phyloP scores from a whole-genome alignment of 2,113 vertebrate genomes.

The Rutilus rutilus region DNA sequence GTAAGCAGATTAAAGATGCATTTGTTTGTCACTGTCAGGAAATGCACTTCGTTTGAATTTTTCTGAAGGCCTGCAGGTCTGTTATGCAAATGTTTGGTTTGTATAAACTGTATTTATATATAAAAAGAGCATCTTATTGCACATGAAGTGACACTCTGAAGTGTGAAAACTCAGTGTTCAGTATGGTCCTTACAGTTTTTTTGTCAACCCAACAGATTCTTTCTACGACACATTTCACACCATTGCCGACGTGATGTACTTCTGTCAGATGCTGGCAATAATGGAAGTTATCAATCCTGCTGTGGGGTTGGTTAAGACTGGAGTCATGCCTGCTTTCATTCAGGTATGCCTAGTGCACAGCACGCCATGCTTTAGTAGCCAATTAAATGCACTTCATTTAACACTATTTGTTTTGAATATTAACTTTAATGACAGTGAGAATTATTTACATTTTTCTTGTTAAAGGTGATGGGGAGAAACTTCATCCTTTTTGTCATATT shows the following conservation, averaged over 20 bases:
- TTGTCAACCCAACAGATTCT: constrained; percentile 78
- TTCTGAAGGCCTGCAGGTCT: neutral
- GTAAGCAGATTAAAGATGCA: neutral
- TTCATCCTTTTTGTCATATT: constrained; percentile 92
- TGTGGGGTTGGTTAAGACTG: constrained; percentile 84
- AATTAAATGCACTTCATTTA: neutral
- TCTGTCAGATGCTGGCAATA: constrained; percentile 89
- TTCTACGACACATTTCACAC: constrained; percentile 92
- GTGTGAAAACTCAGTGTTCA: neutral
- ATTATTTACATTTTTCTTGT: neutral
- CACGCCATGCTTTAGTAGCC: neutral
- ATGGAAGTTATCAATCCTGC: constrained; percentile 89
- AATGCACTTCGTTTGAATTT: neutral
- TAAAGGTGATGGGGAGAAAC: constrained; percentile 87
- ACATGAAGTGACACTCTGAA: neutral
- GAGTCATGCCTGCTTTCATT: constrained; percentile 80
- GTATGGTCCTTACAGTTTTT: constrained; percentile 16
- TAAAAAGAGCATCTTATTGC: neutral
- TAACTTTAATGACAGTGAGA: neutral
- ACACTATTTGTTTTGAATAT: neutral
- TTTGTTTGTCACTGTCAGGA: neutral
- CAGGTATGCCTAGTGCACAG: constrained; percentile 76
- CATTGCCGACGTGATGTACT: constrained; percentile 91
- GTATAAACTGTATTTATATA: neutral
- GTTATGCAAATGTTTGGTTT: constrained; percentile 22